Percentiles rank a stretch among this genome's conserved stretches.
phyloP scores from a whole-genome alignment of 2,113 vertebrate species.

The Muntiacus reevesi region DNA sequence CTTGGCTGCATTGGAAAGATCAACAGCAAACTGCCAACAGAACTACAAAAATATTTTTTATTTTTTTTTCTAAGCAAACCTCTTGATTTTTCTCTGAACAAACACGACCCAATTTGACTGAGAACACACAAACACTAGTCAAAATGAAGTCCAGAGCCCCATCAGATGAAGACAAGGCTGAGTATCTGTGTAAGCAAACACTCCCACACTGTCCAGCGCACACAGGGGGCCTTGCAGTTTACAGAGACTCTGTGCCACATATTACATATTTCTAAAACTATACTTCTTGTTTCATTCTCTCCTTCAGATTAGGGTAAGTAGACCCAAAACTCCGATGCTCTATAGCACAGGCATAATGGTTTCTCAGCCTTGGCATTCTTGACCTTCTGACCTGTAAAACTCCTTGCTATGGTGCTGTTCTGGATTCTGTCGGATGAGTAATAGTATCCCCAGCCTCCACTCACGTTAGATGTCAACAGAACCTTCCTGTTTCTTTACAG shows the following conservation, averaged over 20 bases:
- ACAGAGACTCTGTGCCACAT: conserved; percentile 3
- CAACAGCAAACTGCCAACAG: conserved; percentile 61
- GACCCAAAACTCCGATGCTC: neutral
- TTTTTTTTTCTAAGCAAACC: conserved; percentile 32
- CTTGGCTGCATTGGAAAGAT: neutral
- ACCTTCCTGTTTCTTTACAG: neutral
- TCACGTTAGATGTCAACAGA: neutral
- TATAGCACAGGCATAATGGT: neutral
- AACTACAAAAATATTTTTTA: neutral
- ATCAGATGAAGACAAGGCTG: conserved; percentile 58
- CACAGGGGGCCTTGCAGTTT: neutral
- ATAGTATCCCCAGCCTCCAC: neutral
- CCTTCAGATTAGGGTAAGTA: neutral
- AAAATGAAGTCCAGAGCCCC: conserved; percentile 60
- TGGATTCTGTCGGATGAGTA: fast-evolving
- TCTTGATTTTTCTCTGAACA: conserved; percentile 61
- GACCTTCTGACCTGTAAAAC: neutral
- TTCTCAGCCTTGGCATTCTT: neutral
- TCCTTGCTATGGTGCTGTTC: neutral
- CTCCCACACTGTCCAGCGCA: conserved; percentile 16
- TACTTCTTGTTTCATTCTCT: neutral
- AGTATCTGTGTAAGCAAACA: conserved; percentile 73
- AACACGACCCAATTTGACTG: conserved; percentile 58
- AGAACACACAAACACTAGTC: conserved; percentile 65
- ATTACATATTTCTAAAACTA: neutral